Evolutionary conservation across 2,888 invertebrate species (phyloP).

Genomic region (Drosophila anomelani): DNA sequence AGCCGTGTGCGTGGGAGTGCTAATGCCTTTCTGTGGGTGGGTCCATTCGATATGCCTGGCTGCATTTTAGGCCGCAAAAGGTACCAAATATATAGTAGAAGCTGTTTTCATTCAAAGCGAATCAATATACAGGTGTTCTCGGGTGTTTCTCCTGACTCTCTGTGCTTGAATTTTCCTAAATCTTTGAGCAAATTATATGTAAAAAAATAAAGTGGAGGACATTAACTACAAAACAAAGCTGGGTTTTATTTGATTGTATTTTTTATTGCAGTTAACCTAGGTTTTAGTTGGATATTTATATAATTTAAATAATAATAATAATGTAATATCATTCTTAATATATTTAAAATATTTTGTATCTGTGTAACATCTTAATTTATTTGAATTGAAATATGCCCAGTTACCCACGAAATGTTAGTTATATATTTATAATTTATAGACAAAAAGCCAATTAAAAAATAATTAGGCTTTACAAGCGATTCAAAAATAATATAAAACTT

Average conservation of each 20-base stretch:
- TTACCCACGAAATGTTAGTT: not conserved
- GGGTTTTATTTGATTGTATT: not conserved
- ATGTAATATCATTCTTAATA: not conserved
- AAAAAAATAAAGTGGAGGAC: not conserved
- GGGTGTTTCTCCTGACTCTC: conserved; percentile 3
- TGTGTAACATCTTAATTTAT: no score
- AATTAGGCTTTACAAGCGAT: not conserved
- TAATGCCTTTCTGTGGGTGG: conserved; percentile 44
- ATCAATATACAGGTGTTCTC: conserved; percentile 46
- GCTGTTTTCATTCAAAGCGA: conserved; percentile 55
- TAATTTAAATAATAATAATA: not conserved
- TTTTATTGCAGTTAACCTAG: no score
- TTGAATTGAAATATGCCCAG: not conserved
- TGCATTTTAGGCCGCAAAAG: conserved; percentile 35
- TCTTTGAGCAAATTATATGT: conserved; percentile 9
- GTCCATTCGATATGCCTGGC: conserved; percentile 35
- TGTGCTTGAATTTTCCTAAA: conserved; percentile 7
- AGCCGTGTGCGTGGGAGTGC: conserved; percentile 17
- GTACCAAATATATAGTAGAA: conserved; percentile 10
- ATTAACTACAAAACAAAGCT: not conserved
- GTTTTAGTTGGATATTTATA: not conserved
- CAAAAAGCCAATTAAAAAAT: not conserved
- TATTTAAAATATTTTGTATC: not conserved
- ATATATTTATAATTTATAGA: not conserved
- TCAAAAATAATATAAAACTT: no score